Evolutionary conservation across 1,140 invertebrate species (phyloP).

Genomic region (Chironomus striatipennis): DNA sequence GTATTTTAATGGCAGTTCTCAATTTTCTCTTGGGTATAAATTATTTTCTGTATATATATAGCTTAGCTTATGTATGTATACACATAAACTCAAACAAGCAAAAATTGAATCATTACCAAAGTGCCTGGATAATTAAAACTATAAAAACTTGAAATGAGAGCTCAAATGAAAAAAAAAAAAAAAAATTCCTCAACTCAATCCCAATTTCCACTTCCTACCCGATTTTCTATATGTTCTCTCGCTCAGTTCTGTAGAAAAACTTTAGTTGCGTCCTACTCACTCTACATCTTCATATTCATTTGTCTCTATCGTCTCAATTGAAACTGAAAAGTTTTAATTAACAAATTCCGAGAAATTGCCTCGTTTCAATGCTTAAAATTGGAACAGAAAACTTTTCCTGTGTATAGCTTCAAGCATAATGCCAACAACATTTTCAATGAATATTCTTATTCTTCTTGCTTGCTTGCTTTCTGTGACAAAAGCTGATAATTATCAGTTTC

Average conservation of each 20-base stretch:
- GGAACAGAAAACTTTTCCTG: neutral
- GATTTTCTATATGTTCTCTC: neutral
- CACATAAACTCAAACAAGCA: neutral
- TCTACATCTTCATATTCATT: neutral
- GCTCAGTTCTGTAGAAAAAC: neutral
- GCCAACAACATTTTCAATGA: neutral
- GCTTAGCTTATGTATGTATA: neutral
- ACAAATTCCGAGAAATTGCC: constrained; percentile 23
- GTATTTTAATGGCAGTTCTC: neutral
- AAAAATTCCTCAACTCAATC: neutral
- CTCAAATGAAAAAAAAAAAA: neutral
- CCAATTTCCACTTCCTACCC: neutral
- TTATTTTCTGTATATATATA: neutral
- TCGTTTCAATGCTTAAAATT: constrained; percentile 16
- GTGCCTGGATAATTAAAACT: constrained; percentile 23
- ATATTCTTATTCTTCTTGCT: too few relatives aligned
- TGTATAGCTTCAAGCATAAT: too few relatives aligned
- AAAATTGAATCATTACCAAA: constrained; percentile 21
- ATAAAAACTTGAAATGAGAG: constrained; percentile 11
- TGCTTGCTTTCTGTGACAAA: neutral
- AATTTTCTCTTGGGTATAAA: neutral
- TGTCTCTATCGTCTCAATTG: constrained; percentile 4
- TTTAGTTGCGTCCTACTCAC: neutral
- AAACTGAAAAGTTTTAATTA: constrained; percentile 23
- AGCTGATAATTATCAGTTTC: constrained; percentile 22